Evolutionary conservation across 2,113 vertebrate species (phyloP), one percentile per base, ranked within the genome.

Genomic region (Galbula dea): DNA sequence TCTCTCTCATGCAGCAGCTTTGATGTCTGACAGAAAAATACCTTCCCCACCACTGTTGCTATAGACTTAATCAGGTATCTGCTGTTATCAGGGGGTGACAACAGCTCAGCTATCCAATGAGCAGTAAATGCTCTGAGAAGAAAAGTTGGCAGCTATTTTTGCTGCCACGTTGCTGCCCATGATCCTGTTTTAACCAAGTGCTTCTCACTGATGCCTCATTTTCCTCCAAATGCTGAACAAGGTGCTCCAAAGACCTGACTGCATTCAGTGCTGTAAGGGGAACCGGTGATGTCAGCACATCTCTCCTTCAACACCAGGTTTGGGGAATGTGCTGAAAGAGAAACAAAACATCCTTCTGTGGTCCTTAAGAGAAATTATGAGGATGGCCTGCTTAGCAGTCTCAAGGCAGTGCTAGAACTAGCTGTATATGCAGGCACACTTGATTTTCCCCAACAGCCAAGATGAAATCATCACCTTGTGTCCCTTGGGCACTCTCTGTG

Each of bases 261-360:
- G 69, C 54, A 37, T 69, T 68, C 27, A 6, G 11, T 20, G 52
- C 41, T 71, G 46, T 48, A 3, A 10, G 22, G 43, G n/a, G 69
- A 61, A 26, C 9, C 37, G 15, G 27, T 2, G 1, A 1, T 34
- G 23, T 11, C 1, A 0, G 41, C 30, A 23, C 34, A 16, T 29
- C 26, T 63, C 45, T 59, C 34, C 45, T 82, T 39, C 36, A 43
- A 79, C 55, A 10, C 51, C 59, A 65, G 18, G 27, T 48, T 23
- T 58, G 24, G 14, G 41, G 10, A 62, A 27, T 6, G 27, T 4
- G 19, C 80, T 75, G 54, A 49, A 57, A 39, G 11, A 48, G 37
- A 61, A 63, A 10, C n/a, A 20, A 43, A 57, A 32, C 2, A 1
- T 22, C 52, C 19, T 54, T 77, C 58, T 51, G 21, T 17, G 63